A percentile compares a stretch with the other conserved stretches of the same genome.
phyloP scores from a whole-genome alignment of 2,888 invertebrate species.

The Andrena praecox region DNA sequence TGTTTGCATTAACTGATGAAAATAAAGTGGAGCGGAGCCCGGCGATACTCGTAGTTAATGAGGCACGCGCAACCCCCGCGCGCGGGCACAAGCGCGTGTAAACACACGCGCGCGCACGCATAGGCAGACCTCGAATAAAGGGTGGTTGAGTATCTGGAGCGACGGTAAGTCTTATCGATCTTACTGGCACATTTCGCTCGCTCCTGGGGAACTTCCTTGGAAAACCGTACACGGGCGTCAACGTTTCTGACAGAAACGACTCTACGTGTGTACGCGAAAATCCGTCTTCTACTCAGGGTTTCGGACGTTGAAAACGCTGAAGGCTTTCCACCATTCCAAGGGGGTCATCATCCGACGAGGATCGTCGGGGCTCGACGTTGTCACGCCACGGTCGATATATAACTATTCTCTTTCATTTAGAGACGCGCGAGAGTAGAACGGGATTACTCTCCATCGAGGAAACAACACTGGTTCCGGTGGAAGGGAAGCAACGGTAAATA shows the following conservation, averaged over 20 bases:
- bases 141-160: constrained; percentile 19
- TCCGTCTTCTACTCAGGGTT: constrained; percentile 10
- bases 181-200: constrained; percentile 17
- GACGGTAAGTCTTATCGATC: constrained; percentile 48
- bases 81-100: not conserved
- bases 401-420: not conserved
- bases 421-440: not conserved
- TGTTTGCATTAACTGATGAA: constrained; percentile 62
- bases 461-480: too few species aligned
- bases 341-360: not conserved
- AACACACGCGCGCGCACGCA: not conserved
- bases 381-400: not conserved
- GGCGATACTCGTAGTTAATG: constrained; percentile 37
- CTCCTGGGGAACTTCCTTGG: constrained; percentile 27
- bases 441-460: too few species aligned
- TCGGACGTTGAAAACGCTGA: not conserved
- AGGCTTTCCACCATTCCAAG: not conserved
- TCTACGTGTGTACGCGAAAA: constrained; percentile 7
- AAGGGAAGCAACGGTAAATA: too few species aligned
- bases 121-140: constrained; percentile 29
- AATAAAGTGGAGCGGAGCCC: constrained; percentile 47
- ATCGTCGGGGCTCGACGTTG: not conserved
- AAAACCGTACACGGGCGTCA: constrained; percentile 23
- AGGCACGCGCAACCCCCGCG: constrained; percentile 17
- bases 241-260: constrained; percentile 24